Evolutionary conservation across 1,140 invertebrate species (phyloP).

Genomic region (Drosophila pseudoobscura): DNA sequence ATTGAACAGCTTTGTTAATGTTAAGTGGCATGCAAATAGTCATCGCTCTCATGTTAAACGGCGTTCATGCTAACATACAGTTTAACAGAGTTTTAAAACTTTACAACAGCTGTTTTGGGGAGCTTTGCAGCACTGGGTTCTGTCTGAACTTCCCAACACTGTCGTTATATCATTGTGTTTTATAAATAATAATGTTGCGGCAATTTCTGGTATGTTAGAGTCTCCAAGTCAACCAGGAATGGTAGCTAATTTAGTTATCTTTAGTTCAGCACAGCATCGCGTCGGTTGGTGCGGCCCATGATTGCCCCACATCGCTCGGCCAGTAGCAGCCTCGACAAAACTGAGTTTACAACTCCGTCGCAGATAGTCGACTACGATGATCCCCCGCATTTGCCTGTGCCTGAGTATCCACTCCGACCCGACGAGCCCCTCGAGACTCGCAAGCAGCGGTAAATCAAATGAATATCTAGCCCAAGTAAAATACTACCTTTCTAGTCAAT

Average conservation of each 20-base stretch:
- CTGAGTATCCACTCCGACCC: constrained; percentile 62
- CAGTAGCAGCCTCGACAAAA: constrained; percentile 44
- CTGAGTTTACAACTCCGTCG: constrained; percentile 47
- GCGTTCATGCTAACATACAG: no score
- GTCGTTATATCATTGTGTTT: constrained; percentile 39
- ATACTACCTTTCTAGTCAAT: neutral
- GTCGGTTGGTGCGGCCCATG: constrained; percentile 20
- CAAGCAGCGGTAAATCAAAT: constrained; percentile 60
- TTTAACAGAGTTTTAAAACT: no score
- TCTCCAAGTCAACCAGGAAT: neutral
- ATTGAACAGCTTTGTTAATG: neutral
- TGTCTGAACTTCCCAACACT: constrained; percentile 6
- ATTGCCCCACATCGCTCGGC: constrained; percentile 19
- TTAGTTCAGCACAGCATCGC: constrained; percentile 30
- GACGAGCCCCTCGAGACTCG: constrained; percentile 66
- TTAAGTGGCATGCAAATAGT: no score
- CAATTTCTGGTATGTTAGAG: constrained; percentile 46
- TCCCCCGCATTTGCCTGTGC: constrained; percentile 67
- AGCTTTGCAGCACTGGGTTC: no score
- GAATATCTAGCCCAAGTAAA: no score
- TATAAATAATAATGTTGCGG: constrained; percentile 50
- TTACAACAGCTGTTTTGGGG: no score
- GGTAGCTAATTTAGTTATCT: neutral
- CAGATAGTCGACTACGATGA: constrained; percentile 74
- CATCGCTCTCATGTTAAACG: no score